Conservation (phyloP, 2,797 vertebrate species). For the Microhierax caerulescens region DNA sequence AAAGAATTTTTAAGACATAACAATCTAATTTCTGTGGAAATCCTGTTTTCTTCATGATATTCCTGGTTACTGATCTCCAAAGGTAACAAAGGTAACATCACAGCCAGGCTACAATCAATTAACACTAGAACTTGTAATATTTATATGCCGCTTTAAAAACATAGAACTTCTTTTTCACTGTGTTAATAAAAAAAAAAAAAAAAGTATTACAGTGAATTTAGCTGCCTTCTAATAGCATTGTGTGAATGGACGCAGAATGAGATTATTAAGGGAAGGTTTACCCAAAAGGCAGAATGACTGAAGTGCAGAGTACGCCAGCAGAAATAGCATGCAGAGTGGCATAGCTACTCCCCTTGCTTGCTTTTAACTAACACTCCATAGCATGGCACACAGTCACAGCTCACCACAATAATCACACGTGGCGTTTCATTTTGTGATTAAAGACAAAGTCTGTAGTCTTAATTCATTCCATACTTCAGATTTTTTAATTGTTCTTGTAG, state of each 20-base stretch:
- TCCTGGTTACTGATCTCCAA: not conserved
- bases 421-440: not conserved
- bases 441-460: not conserved
- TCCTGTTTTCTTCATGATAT: not conserved
- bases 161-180: not conserved
- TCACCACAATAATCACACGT: rapidly evolving
- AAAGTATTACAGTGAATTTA: not conserved
- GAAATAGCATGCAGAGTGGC: not conserved
- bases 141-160: not conserved
- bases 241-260: not conserved
- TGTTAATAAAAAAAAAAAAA: not conserved
- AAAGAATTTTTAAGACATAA: not conserved
- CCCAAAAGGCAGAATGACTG: not conserved
- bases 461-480: not conserved
- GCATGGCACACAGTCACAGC: rapidly evolving
- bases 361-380: not conserved
- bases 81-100: not conserved
- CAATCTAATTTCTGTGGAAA: not conserved
- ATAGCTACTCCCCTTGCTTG: not conserved
- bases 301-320: not conserved
- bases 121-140: not conserved
- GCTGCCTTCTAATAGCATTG: not conserved
- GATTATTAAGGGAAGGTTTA: not conserved
- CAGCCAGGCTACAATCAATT: not conserved
- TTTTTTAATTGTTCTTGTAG: not conserved